Evolutionary conservation across 2,888 invertebrate species (phyloP).

Genomic region (Epinotia demarniana): DNA sequence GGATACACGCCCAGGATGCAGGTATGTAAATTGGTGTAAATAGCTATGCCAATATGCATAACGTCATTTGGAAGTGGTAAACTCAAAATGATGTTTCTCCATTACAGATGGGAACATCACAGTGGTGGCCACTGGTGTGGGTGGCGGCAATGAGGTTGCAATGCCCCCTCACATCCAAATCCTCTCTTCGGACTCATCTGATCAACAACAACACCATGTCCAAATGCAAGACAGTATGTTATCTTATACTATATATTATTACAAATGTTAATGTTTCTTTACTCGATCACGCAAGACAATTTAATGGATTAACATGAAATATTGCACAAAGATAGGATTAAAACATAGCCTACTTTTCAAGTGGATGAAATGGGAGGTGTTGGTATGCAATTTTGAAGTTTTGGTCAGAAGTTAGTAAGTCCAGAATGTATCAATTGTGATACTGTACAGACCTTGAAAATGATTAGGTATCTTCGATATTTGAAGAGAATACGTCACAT

Average conservation of each 20-base stretch:
- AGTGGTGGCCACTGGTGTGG: slow-evolving; percentile 82
- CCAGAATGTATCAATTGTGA: too few species aligned
- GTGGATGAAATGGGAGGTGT: too few species aligned
- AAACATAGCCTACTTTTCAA: too few species aligned
- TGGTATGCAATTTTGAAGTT: too few species aligned
- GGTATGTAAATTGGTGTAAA: slow-evolving; percentile 60
- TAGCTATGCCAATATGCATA: not conserved
- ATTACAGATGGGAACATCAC: slow-evolving; percentile 82
- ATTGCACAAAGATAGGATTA: too few species aligned
- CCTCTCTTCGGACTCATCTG: slow-evolving; percentile 71
- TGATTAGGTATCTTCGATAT: too few species aligned
- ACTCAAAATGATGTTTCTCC: slow-evolving; percentile 22
- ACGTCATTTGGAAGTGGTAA: slow-evolving; percentile 27
- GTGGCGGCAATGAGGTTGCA: slow-evolving; percentile 70
- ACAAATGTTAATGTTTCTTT: too few species aligned
- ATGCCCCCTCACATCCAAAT: slow-evolving; percentile 82
- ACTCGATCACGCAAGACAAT: too few species aligned
- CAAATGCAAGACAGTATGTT: slow-evolving; percentile 77
- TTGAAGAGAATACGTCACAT: too few species aligned
- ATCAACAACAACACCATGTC: slow-evolving; percentile 76
- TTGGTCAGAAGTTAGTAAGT: too few species aligned
- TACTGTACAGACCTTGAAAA: too few species aligned
- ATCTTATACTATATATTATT: slow-evolving; percentile 10
- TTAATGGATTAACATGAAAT: too few species aligned
- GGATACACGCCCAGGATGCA: slow-evolving; percentile 88